phyloP scores from a whole-genome alignment of 2,113 vertebrate species.

The Porphyrio hochstetteri region DNA sequence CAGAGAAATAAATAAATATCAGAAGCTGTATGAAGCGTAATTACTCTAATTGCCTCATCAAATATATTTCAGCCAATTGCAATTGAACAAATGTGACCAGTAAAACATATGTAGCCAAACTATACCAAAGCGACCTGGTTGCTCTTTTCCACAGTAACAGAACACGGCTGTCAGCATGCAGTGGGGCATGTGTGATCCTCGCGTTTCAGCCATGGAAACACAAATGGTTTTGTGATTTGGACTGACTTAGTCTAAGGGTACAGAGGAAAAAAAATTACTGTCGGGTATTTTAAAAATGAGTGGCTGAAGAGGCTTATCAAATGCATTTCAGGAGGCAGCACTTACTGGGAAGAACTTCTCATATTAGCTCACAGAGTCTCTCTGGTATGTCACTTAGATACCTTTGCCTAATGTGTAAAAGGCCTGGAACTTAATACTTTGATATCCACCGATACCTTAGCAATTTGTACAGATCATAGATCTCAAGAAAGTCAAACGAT shows the following conservation, averaged over 20 bases:
- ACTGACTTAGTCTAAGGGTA: accelerated
- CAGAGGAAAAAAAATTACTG: background rate
- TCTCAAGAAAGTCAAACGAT: background rate
- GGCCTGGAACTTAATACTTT: background rate
- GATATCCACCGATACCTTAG: background rate
- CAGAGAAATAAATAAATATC: background rate
- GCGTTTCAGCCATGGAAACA: background rate
- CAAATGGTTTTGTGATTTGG: background rate
- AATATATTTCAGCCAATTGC: background rate
- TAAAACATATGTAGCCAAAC: background rate
- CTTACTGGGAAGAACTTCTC: accelerated
- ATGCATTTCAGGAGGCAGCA: background rate
- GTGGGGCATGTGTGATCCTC: background rate
- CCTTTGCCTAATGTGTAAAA: background rate
- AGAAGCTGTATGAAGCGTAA: background rate
- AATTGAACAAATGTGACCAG: background rate
- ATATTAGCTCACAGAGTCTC: background rate
- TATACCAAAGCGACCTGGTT: background rate
- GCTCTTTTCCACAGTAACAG: background rate
- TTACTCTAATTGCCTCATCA: background rate
- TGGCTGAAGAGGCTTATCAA: background rate
- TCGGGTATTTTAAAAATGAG: background rate
- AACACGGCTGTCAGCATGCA: background rate
- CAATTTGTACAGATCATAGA: background rate
- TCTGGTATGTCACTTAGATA: background rate